phyloP scores from a whole-genome alignment of 2,888 invertebrate genomes.

The Clitarchus hookeri region DNA sequence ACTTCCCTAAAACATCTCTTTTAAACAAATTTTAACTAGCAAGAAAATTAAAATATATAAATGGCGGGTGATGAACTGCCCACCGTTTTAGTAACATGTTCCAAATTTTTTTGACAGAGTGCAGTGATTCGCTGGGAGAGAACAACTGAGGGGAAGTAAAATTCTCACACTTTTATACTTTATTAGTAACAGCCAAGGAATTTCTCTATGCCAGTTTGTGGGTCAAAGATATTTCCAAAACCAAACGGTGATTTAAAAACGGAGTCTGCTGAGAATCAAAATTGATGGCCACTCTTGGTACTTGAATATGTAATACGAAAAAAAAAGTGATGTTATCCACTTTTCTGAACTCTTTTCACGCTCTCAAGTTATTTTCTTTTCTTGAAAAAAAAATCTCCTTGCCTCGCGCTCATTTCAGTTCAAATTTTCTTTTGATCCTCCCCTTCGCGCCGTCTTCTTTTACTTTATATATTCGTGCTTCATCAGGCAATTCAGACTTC shows the following conservation, averaged over 20 bases:
- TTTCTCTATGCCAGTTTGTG: too few relatives aligned
- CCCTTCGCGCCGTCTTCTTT: background rate
- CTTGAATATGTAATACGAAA: background rate
- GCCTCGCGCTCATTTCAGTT: background rate
- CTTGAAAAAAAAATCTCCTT: background rate
- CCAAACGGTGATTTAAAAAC: background rate
- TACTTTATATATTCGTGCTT: slow-evolving; percentile 20
- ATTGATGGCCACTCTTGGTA: background rate
- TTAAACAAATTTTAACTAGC: too few relatives aligned
- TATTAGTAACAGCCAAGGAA: too few relatives aligned
- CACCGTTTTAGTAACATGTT: too few relatives aligned
- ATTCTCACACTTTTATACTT: too few relatives aligned
- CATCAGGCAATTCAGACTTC: slow-evolving; percentile 17
- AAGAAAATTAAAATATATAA: too few relatives aligned
- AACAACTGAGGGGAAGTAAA: too few relatives aligned
- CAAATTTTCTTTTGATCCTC: slow-evolving; percentile 18
- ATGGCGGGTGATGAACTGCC: too few relatives aligned
- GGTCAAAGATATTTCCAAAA: background rate
- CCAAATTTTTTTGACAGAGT: too few relatives aligned
- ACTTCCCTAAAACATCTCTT: too few relatives aligned
- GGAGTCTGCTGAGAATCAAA: background rate
- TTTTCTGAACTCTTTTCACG: background rate
- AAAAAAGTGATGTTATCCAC: background rate
- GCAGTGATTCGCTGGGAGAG: too few relatives aligned
- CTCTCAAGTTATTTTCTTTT: background rate